Evolutionary conservation across 2,113 vertebrate genomes (phyloP), one percentile per base, ranked within the genome.

Genomic region (Zootoca vivipara): DNA sequence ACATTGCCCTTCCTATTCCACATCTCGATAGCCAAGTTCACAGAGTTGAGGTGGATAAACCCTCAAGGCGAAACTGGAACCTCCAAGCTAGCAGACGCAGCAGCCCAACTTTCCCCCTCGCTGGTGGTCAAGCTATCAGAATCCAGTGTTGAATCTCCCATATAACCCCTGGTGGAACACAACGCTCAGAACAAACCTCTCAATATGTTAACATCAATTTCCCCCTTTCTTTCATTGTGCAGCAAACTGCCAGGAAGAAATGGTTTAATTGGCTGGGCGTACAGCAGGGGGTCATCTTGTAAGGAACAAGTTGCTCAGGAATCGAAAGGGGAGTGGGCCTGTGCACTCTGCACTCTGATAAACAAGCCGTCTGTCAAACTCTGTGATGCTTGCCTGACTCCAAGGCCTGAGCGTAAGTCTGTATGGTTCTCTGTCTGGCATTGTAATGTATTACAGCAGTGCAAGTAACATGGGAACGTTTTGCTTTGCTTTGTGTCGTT

Each of bases 241-340:
- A 99, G 98, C 92, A 96, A 96, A 92, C 96, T 98, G 89, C 98
- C 97, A 30, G 77, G 89, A 69, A 97, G 97, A 93, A 97, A 96
- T 90, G 96, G 94, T 77, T 85, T 97, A 90, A 95, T 97, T 89
- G 94, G 93, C 87, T 97, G 98, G 98, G 92, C 91, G 46, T 93
- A 35, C 92, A 94, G 88, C 65, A 93, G 93, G 12, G 64, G 58
- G n/a, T 81, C 89, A 74, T 87, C 87, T 85, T 87, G 91, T 89
- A 82, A 83, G 28, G 97, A 97, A 74, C 92, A 94, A 0, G 93
- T 98, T 80, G 97, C 97, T 46, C 95, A 22, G 91, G 97, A 94
- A 86, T 96, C 96, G 85, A 98, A 98, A 92, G 98, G 98, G 89
- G 97, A 98, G 82, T 99, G 99, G 99, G 91, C 96, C 0, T 99